These are phyloP conservation scores for Chionomys nivalis DNA, from an alignment of 2,113 vertebrate genomes.

Conservation along the genomic window DNA sequence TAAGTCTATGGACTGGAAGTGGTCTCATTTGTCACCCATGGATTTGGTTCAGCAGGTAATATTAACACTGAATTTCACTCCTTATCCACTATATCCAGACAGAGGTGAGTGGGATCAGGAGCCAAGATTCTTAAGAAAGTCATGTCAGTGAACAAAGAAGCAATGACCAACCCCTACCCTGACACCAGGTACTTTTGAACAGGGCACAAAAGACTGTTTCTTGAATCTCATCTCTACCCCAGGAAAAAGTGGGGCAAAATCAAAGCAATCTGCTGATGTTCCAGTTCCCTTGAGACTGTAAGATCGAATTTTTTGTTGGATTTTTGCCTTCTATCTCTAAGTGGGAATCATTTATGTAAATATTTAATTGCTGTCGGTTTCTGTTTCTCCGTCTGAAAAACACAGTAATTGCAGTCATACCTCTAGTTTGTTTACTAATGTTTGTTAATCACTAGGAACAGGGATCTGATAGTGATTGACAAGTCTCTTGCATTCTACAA, in stretches of 20 bases:
- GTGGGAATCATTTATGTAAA: constrained; percentile 13
- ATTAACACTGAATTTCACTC: neutral
- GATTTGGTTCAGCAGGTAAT: neutral
- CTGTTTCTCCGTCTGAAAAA: constrained; percentile 65
- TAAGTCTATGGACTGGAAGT: neutral
- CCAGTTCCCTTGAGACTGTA: neutral
- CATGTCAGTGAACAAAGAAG: neutral
- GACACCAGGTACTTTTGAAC: neutral
- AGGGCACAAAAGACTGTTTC: constrained; percentile 44
- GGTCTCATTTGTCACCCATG: neutral
- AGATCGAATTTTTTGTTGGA: neutral
- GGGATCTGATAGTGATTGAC: neutral
- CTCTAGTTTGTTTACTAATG: constrained; percentile 35
- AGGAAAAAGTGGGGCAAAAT: constrained; percentile 1
- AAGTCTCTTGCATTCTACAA: constrained; percentile 6
- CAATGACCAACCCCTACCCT: neutral
- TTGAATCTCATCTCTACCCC: neutral
- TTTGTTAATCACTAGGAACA: constrained; percentile 36
- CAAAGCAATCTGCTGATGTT: constrained; percentile 15
- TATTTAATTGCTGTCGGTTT: constrained; percentile 48
- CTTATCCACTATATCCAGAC: neutral
- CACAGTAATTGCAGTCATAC: neutral
- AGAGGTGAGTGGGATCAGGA: neutral
- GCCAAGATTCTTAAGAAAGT: constrained; percentile 26
- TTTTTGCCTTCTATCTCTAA: neutral